Conservation (phyloP, 2,113 vertebrate genomes). For the Melanostigma gelatinosum region DNA sequence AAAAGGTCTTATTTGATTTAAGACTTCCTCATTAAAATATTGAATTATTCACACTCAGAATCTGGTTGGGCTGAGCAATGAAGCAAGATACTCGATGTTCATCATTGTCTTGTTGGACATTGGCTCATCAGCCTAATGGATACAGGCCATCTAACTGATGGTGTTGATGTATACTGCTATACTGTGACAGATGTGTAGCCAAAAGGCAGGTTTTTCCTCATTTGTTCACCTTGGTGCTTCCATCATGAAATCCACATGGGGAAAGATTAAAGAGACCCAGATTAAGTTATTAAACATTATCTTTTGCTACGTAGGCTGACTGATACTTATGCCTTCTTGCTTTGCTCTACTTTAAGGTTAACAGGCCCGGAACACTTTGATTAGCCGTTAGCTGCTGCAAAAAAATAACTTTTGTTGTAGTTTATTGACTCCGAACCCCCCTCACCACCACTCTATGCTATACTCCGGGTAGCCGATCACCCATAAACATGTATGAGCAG, state of each 20-base stretch:
- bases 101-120: not conserved
- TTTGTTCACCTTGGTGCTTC: not conserved
- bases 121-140: not conserved
- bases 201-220: not conserved
- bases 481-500: not conserved
- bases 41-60: not conserved
- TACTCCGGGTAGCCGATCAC: too few species aligned
- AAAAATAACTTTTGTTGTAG: not conserved
- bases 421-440: not conserved
- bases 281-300: not conserved
- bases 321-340: not conserved
- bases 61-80: not conserved
- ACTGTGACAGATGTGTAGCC: not conserved
- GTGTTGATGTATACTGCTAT: not conserved
- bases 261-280: not conserved
- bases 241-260: not conserved
- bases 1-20: constrained; percentile 9
- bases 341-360: not conserved
- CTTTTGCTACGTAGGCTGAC: not conserved
- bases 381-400: not conserved
- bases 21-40: constrained; percentile 1
- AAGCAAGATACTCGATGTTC: not conserved
- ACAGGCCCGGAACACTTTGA: not conserved
- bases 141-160: not conserved
- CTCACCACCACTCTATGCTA: not conserved